Conservation (phyloP, 2,797 vertebrate species). For the Heliangelus exortis region DNA sequence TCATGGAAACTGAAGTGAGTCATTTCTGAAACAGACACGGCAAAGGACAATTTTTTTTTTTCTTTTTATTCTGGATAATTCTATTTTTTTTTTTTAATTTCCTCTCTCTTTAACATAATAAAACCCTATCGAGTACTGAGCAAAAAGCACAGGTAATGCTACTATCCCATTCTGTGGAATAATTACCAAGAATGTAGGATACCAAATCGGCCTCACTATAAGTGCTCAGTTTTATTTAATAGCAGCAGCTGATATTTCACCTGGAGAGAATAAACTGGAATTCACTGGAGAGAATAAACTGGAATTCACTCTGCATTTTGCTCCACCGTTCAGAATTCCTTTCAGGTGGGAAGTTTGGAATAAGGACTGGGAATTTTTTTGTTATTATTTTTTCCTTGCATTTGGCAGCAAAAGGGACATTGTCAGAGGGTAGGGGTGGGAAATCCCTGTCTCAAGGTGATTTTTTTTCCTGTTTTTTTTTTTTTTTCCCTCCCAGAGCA, state of each 20-base stretch:
- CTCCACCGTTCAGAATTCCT: rapidly evolving
- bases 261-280: neutral
- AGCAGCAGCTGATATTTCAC: neutral
- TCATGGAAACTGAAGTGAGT: rapidly evolving
- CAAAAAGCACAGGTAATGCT: rapidly evolving
- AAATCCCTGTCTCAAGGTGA: neutral
- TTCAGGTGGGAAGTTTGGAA: too few relatives aligned
- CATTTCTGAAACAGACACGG: rapidly evolving
- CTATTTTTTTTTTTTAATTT: neutral
- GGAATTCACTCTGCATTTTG: neutral
- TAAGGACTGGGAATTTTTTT: neutral
- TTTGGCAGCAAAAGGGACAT: neutral
- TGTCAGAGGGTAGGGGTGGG: neutral
- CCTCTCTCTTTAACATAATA: neutral
- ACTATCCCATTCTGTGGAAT: neutral
- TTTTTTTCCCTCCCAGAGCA: neutral
- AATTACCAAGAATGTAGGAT: neutral
- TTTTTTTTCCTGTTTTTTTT: too few relatives aligned
- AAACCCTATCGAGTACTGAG: rapidly evolving
- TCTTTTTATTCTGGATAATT: too few relatives aligned
- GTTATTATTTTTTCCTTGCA: neutral
- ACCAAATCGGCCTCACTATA: neutral
- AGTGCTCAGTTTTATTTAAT: neutral
- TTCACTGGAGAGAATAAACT: neutral
- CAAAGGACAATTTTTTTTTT: neutral